These are phyloP conservation scores for Cheilosia vernalis DNA, from an alignment of 2,888 invertebrate species.

Conservation along the genomic window DNA sequence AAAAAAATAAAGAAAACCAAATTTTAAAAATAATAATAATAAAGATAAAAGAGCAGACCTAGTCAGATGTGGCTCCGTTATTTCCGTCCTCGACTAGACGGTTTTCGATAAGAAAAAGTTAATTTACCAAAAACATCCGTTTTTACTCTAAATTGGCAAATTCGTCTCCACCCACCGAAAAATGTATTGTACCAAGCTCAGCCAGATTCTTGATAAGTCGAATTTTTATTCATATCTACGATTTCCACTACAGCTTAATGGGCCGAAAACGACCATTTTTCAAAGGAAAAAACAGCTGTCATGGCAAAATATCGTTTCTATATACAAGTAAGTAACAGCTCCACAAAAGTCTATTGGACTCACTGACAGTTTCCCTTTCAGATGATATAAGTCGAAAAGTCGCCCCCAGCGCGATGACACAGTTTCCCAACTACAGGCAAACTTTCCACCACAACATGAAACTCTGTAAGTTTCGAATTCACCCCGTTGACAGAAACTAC, in stretches of 20 bases:
- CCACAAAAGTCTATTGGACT: neutral
- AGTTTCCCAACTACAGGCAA: neutral
- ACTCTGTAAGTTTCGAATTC: conserved; percentile 40
- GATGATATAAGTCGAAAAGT: conserved; percentile 9
- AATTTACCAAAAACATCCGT: too few species aligned
- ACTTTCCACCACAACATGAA: conserved; percentile 63
- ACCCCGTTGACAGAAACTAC: neutral
- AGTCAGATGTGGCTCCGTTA: too few species aligned
- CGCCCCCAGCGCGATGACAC: neutral
- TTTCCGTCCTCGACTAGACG: too few species aligned
- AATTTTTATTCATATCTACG: too few species aligned
- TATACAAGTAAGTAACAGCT: conserved; percentile 21
- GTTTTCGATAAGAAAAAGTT: too few species aligned
- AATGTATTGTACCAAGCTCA: too few species aligned
- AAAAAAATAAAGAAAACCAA: too few species aligned
- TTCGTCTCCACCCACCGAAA: too few species aligned
- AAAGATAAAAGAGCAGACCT: too few species aligned
- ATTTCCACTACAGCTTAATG: conserved; percentile 2
- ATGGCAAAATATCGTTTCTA: neutral
- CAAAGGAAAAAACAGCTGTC: neutral
- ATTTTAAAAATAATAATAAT: too few species aligned
- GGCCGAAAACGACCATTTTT: neutral
- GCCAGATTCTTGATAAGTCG: too few species aligned
- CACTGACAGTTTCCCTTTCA: neutral
- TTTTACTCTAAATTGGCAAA: too few species aligned